Percentiles rank a stretch among this genome's conserved stretches.
Conservation (phyloP, 2,888 invertebrate species). For the Zygogramma bicolorata region DNA sequence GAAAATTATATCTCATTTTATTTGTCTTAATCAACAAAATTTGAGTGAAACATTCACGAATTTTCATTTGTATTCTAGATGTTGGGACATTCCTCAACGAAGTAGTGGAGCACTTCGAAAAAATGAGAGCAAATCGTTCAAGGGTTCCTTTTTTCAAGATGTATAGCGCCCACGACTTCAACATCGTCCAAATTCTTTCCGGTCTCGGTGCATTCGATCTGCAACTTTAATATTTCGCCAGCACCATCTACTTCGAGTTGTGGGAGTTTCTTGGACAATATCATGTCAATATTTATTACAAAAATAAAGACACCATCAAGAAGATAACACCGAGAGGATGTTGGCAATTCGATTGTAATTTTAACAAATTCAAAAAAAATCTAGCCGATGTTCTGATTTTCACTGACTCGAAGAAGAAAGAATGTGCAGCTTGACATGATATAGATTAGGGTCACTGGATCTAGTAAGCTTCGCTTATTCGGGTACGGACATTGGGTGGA, state of each 20-base stretch:
- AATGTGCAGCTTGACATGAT: not conserved
- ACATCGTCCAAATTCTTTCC: slow-evolving; percentile 77
- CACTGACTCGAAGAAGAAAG: not conserved
- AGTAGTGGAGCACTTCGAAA: slow-evolving; percentile 49
- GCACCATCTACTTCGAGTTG: slow-evolving; percentile 78
- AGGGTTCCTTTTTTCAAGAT: slow-evolving; percentile 22
- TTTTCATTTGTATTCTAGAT: slow-evolving; percentile 51
- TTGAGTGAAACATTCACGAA: not conserved
- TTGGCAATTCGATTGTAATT: slow-evolving; percentile 12
- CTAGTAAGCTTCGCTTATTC: too few species aligned
- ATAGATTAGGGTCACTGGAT: too few species aligned
- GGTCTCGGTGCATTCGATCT: slow-evolving; percentile 75
- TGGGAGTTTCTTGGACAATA: not conserved
- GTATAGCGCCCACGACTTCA: slow-evolving; percentile 58
- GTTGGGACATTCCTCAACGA: slow-evolving; percentile 59
- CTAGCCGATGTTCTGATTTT: not conserved
- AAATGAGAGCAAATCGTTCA: not conserved
- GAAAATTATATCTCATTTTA: too few species aligned
- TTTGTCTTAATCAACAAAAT: too few species aligned
- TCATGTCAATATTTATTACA: slow-evolving; percentile 27
- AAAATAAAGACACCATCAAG: slow-evolving; percentile 11
- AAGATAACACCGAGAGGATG: slow-evolving; percentile 16
- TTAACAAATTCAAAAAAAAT: slow-evolving; percentile 12
- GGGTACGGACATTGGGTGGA: too few species aligned
- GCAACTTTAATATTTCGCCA: slow-evolving; percentile 74